Base-by-base conservation (phyloP, 2,113 vertebrate species). In the Prunella fulvescens region DNA sequence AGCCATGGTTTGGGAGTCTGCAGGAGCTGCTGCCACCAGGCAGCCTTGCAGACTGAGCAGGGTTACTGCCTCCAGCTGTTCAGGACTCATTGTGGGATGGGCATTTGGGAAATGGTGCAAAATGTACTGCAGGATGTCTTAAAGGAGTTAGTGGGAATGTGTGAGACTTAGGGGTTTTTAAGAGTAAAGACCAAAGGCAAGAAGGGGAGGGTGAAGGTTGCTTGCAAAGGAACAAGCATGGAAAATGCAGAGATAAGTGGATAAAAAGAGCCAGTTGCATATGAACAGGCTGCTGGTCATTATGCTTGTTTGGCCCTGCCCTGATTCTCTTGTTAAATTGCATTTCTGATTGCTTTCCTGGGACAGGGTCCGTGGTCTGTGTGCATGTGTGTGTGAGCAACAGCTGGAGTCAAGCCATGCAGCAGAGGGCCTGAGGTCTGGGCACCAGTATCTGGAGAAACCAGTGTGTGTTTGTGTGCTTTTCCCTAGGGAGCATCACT, bases 1-100 rank as follows among this genome's bases (percentile, higher is more conserved):
- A 0, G 0, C 11, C 35, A 23, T 1, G 1, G 8, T 23, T 37
- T 65, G 20, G 20, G 15, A 26, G 48, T 35, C 65, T 58, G 11
- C 3, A 6, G 35, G 33, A 87, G n/a, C 11, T 64, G n/a, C 22
- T 82, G 11, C 47, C 57, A 67, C 26, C 37, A 56, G 48, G 4
- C 11, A 53, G 42, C 40, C 83, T 58, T 51, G 37, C 26, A 86
- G 40, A 19, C 19, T 11, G 35, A 82, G 40, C 1, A 4, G 17
- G 14, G 19, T 58, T n/a, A 44, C n/a, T 57, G 39, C 28, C 19
- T 53, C 13, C 76, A 88, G 44, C 7, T 24, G 19, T 45, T 40
- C 5, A 3, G 42, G 39, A 45, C 12, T 37, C 19, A 14, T 3
- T 40, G 37, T 18, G 31, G n/a, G 25, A 40, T 40, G 9, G 70